Evolutionary conservation across 1,140 invertebrate species (phyloP).

Genomic region (Aphis craccivora): DNA sequence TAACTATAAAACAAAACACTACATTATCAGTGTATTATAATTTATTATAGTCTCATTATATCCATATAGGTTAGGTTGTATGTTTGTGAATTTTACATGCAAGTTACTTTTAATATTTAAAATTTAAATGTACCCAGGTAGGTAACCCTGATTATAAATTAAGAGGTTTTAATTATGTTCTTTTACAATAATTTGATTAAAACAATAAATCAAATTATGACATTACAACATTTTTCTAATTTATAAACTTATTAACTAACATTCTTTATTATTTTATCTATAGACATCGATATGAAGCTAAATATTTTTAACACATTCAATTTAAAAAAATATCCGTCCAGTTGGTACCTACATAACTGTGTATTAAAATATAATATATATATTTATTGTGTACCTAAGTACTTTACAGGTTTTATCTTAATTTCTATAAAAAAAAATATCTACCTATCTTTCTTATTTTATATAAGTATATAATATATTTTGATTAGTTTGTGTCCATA

Average conservation of each 20-base stretch:
- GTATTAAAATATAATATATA: not conserved
- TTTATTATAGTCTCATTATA: not conserved
- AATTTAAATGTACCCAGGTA: not conserved
- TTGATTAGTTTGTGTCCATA: not conserved
- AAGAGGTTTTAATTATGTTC: not conserved
- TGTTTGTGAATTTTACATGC: not conserved
- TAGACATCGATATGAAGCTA: not conserved
- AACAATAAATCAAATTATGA: not conserved
- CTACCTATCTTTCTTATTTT: not conserved
- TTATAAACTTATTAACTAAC: too few relatives aligned
- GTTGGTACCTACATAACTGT: not conserved
- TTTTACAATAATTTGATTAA: not conserved
- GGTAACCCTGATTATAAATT: not conserved
- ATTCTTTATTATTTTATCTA: not conserved
- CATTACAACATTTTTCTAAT: not conserved
- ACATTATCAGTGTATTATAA: not conserved
- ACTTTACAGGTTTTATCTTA: not conserved
- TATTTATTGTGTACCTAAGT: not conserved
- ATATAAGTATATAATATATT: not conserved
- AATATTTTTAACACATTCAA: not conserved
- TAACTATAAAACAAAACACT: not conserved
- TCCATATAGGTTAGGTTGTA: not conserved
- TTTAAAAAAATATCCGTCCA: not conserved
- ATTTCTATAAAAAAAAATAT: not conserved
- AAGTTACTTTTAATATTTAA: not conserved